A percentile compares a stretch with the other conserved stretches of the same genome.
Conservation (phyloP, 1,140 invertebrate genomes). For the Thaumetopoea pityocampa region DNA sequence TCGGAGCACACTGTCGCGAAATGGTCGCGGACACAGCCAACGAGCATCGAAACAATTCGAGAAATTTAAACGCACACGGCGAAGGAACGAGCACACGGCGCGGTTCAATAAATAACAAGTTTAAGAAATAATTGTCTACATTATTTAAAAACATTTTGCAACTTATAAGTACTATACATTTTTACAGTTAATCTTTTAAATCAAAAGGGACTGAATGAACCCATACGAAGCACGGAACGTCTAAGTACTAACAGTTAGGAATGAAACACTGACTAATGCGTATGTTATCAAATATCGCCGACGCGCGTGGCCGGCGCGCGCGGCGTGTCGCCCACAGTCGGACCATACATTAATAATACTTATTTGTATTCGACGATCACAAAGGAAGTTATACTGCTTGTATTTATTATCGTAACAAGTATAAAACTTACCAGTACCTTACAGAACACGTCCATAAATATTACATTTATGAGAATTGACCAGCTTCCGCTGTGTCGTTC, state of each 20-base stretch:
- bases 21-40: slow-evolving; percentile 48
- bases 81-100: slow-evolving; percentile 51
- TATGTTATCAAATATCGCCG: slow-evolving; percentile 38
- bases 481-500: too few species aligned
- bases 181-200: slow-evolving; percentile 15
- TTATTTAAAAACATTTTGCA: slow-evolving; percentile 22
- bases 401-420: too few species aligned
- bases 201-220: slow-evolving; percentile 21
- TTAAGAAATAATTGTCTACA: slow-evolving; percentile 34
- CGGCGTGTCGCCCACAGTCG: background rate
- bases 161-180: slow-evolving; percentile 9
- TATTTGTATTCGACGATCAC: too few species aligned
- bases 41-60: slow-evolving; percentile 58
- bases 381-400: too few species aligned
- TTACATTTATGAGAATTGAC: too few species aligned
- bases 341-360: slow-evolving; percentile 3
- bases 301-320: slow-evolving; percentile 22
- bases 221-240: slow-evolving; percentile 24
- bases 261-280: slow-evolving; percentile 30
- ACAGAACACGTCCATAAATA: too few species aligned
- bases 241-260: slow-evolving; percentile 43
- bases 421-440: too few species aligned
- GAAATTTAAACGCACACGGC: slow-evolving; percentile 42
- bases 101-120: slow-evolving; percentile 51
- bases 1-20: slow-evolving; percentile 58